phyloP scores from a whole-genome alignment of 2,888 invertebrate species.

The Labia minor region DNA sequence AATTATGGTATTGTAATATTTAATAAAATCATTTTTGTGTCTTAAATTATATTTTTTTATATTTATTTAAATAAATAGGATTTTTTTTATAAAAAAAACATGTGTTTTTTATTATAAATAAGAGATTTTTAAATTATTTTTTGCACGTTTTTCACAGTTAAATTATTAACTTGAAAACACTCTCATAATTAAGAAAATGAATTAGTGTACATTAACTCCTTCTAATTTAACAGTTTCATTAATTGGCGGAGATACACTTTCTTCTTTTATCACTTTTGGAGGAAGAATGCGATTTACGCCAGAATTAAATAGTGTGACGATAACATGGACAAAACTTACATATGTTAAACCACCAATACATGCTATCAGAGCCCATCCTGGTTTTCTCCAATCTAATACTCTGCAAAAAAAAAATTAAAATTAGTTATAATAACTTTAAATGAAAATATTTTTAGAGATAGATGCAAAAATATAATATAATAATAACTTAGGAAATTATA shows the following conservation, averaged over 20 bases:
- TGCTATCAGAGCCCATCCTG: constrained; percentile 46
- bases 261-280: background rate
- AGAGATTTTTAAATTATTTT: no score
- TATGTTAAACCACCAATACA: constrained; percentile 48
- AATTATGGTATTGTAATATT: no score
- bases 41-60: no score
- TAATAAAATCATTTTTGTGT: no score
- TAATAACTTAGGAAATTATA: no score
- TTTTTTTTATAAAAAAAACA: no score
- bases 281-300: background rate
- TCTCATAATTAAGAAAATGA: no score
- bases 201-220: background rate
- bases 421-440: constrained; percentile 38
- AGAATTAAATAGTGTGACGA: constrained; percentile 32
- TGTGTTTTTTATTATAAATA: no score
- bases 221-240: constrained; percentile 3
- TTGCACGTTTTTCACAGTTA: no score
- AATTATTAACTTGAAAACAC: no score
- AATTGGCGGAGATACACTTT: background rate
- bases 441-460: background rate
- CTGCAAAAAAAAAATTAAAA: constrained; percentile 58
- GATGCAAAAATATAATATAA: background rate
- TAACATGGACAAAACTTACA: constrained; percentile 48
- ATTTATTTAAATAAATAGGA: no score
- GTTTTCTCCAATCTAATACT: constrained; percentile 63